Conservation (phyloP, 2,888 invertebrate species). For the Marronus borbonicus region DNA sequence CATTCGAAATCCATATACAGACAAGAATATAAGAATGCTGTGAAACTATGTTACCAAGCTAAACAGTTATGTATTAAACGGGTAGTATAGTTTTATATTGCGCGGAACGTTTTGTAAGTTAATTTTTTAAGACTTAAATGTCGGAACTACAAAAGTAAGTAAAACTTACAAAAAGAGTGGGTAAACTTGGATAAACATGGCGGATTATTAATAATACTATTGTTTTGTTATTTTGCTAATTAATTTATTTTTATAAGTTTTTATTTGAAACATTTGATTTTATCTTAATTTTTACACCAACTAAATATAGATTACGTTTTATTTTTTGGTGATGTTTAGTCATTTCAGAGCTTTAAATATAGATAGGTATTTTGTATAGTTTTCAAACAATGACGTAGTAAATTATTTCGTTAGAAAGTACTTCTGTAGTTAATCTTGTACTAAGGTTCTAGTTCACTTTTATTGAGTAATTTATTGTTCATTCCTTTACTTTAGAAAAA, state of each 20-base stretch:
- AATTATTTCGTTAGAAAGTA: not conserved
- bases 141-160: not conserved
- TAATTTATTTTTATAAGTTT: slow-evolving; percentile 45
- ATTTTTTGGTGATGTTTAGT: slow-evolving; percentile 41
- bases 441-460: no score
- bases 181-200: slow-evolving; percentile 3
- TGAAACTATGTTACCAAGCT: slow-evolving; percentile 64
- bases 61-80: slow-evolving; percentile 45
- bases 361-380: slow-evolving; percentile 32
- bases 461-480: no score
- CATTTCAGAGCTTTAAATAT: slow-evolving; percentile 38
- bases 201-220: slow-evolving; percentile 14
- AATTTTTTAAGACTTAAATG: slow-evolving; percentile 20
- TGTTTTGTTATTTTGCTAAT: slow-evolving; percentile 34
- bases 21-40: slow-evolving; percentile 78
- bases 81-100: slow-evolving; percentile 50
- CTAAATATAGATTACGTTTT: not conserved
- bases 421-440: no score
- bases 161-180: slow-evolving; percentile 10
- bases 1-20: slow-evolving; percentile 78
- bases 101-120: slow-evolving; percentile 29
- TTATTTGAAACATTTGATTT: slow-evolving; percentile 39
- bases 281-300: slow-evolving; percentile 34
- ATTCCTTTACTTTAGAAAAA: no score
- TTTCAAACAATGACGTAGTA: slow-evolving; percentile 22